Percentiles rank a stretch among this genome's conserved stretches.
These are phyloP conservation scores for Bombus waltoni DNA, from an alignment of 1,140 invertebrate species.

Conservation along the genomic window DNA sequence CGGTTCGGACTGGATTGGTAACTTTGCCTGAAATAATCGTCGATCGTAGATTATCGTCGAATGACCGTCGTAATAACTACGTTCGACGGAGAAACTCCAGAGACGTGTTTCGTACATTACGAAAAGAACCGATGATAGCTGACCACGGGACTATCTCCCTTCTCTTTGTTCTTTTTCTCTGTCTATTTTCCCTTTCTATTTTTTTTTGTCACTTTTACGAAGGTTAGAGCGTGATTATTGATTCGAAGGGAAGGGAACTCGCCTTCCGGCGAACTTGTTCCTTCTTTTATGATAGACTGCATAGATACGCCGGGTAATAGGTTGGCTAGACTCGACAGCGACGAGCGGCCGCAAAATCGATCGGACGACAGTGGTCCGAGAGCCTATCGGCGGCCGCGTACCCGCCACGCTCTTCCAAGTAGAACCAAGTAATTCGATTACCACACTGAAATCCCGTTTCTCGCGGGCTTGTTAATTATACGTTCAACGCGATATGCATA, in stretches of 20 bases:
- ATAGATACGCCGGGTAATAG: conserved; percentile 54
- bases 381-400: conserved; percentile 22
- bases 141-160: too few species aligned
- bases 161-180: too few species aligned
- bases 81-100: too few species aligned
- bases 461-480: conserved; percentile 32
- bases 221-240: background rate
- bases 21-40: background rate
- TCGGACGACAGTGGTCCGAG: conserved; percentile 32
- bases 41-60: background rate
- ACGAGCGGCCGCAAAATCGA: conserved; percentile 42
- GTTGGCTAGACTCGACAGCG: background rate
- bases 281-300: conserved; percentile 46
- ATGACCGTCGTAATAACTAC: background rate
- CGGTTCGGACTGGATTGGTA: background rate
- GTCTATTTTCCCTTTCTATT: background rate
- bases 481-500: conserved; percentile 28
- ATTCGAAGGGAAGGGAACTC: conserved; percentile 2
- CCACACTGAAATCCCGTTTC: conserved; percentile 35
- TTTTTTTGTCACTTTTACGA: background rate
- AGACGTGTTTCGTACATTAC: too few species aligned
- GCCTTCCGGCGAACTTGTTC: conserved; percentile 27
- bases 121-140: too few species aligned
- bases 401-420: background rate
- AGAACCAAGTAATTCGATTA: conserved; percentile 35